Evolutionary conservation across 2,797 vertebrate genomes (phyloP).

Genomic region (Melanotaenia parkinsoni): DNA sequence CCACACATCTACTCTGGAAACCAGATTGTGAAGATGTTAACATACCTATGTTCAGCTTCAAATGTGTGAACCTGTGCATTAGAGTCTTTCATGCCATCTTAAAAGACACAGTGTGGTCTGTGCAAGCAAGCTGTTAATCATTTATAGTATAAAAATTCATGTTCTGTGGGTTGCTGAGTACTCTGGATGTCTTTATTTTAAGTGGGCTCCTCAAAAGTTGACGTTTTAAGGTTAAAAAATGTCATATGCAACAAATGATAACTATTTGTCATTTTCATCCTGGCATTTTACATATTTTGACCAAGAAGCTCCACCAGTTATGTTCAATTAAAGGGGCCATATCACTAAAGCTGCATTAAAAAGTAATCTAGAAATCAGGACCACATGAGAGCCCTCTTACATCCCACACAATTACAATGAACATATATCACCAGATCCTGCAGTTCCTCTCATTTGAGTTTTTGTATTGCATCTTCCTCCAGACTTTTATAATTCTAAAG

Average conservation of each 20-base stretch:
- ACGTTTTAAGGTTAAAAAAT: background rate
- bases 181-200: slow-evolving; percentile 19
- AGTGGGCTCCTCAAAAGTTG: slow-evolving; percentile 13
- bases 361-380: background rate
- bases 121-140: slow-evolving; percentile 72
- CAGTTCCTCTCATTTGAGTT: background rate
- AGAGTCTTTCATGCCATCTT: slow-evolving; percentile 28
- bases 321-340: slow-evolving; percentile 7
- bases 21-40: background rate
- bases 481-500: background rate
- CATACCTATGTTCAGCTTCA: background rate
- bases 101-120: slow-evolving; percentile 57
- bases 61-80: slow-evolving; percentile 17
- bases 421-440: background rate
- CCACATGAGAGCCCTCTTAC: background rate
- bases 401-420: background rate
- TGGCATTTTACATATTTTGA: background rate
- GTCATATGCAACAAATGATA: background rate
- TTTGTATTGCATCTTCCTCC: background rate
- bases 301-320: background rate
- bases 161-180: slow-evolving; percentile 32
- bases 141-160: slow-evolving; percentile 73
- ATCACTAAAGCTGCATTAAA: slow-evolving; percentile 8
- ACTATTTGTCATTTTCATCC: slow-evolving; percentile 3
- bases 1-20: background rate